Base-by-base conservation (phyloP, 2,888 invertebrate species). In the Acanthosepion pharaonis region DNA sequence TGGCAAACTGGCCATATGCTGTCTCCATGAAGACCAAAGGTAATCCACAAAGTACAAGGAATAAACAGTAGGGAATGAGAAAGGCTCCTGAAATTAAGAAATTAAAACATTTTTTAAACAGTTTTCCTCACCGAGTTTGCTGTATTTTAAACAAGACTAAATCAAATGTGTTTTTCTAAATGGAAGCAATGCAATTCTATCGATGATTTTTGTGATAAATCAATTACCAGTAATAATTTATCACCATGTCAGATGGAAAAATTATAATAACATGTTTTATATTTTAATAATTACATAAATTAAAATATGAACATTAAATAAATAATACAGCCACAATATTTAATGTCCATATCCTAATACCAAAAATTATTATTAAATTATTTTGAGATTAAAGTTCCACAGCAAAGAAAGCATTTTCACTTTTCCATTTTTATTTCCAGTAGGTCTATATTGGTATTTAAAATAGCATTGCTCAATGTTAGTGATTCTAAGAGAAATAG, bases 11-110 rank as follows among this genome's bases (percentile, higher is more conserved):
- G 42, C 94, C 94, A 42, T 64, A 94, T 48, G 94, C 51, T 5
- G 94, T 94, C 51, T 94, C 94, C 42, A 94, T 20, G 48, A 94
- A 94, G 59, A 94, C 94, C 59, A 94, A 55, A 33, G 94, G 94
- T 55, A 94, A 48, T 64, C 94, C 94, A 64, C 94, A 94, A 15
- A 94, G 94, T 28, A 94, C 20, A 25, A 94, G 55, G 94, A 94
- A 94, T 42, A 94, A 48, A 59, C n/a, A 55, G 48, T 94, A 94
- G 8, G 94, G 94, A 23, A 94, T 59, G 53, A 94, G 33, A 94
- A 94, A 94, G 15, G 94, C 94, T 48, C 94, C 94, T 94, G 48
- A 42, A 94, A 94, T n/a, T 53, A 0, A 93, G n/a, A 2, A 78
- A 78, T 78, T n/a, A 78, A 8, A 78, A 78, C n/a, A n/a, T 8